Percentiles rank a stretch among this genome's conserved stretches.
phyloP scores from a whole-genome alignment of 2,888 invertebrate species.

The Drosophila koepferae region DNA sequence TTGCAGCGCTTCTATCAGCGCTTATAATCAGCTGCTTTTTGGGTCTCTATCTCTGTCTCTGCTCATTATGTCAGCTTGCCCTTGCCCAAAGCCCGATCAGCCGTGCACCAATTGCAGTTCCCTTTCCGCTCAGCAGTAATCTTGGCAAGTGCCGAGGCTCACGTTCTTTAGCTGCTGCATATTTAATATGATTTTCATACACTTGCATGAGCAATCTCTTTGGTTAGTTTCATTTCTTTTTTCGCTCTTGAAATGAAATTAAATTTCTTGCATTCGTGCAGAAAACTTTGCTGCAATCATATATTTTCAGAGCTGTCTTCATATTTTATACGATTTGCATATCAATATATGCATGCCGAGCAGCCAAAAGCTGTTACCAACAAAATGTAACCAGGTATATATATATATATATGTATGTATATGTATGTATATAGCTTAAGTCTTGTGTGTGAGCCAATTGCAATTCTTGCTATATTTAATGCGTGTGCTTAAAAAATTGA shows the following conservation, averaged over 20 bases:
- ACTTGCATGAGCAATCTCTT: neutral
- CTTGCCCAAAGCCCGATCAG: conserved; percentile 5
- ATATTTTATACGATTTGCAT: conserved; percentile 19
- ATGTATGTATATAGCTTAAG: neutral
- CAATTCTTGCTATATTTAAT: neutral
- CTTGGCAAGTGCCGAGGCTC: neutral
- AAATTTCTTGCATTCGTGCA: conserved; percentile 20
- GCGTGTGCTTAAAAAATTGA: neutral
- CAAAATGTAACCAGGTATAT: conserved; percentile 1
- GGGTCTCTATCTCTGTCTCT: neutral
- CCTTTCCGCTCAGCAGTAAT: neutral
- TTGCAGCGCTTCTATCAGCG: neutral
- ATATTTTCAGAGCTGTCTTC: conserved; percentile 6
- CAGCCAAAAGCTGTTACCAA: neutral
- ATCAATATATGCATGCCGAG: neutral
- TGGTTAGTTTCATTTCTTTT: neutral
- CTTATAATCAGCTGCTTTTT: neutral
- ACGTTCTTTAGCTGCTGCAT: conserved; percentile 11
- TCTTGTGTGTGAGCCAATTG: neutral
- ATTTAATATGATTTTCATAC: conserved; percentile 5
- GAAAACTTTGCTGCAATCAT: conserved; percentile 20
- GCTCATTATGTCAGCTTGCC: conserved; percentile 18
- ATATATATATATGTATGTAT: neutral
- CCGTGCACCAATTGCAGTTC: neutral
- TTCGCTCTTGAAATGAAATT: conserved; percentile 19